Evolutionary conservation across 2,888 invertebrate species (phyloP), one percentile per base, ranked within the genome.

Genomic region (Cryptosula pallasiana): DNA sequence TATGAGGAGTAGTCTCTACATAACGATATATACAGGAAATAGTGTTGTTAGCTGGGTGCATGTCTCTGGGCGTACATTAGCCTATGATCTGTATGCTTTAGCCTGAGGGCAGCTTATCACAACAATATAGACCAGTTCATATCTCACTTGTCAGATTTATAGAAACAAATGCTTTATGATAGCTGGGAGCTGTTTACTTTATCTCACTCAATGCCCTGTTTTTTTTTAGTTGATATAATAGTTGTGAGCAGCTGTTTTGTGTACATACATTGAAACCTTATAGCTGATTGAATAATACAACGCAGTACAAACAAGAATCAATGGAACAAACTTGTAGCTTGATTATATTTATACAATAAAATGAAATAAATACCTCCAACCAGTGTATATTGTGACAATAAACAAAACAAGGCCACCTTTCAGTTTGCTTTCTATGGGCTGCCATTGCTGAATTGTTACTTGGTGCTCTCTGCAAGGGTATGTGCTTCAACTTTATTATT

Each of bases 341-440:
- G 63, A 63, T 63, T 63, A 32, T 63, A 63, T 63, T 63, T 63
- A 63, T 63, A 63, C 63, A 63, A 63, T 63, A 63, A 63, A 63
- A 27, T 63, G 63, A 63, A 25, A 63, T 63, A 63, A 63, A 63
- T 63, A 63, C 63, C 27, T 32, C n/a, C 9, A 13, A 13, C 32
- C 20, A 5, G 45, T 5, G 9, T 20, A 45, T 32, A 63, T 63
- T 63, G 32, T 63, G 27, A 32, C 27, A 5, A 63, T 32, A 63
- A 63, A 63, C 63, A 63, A 45, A 13, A 13, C 45, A 45, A 5
- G 20, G 45, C 45, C 20, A 20, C 45, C 45, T 45, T 45, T 45
- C 45, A 45, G 5, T 45, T 45, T 45, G 45, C n/a, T n/a, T n/a
- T n/a, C n/a, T n/a, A n/a, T n/a, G n/a, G n/a, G n/a, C n/a, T n/a